phyloP scores from a whole-genome alignment of 2,888 invertebrate genomes.

The Agonum fuliginosum region DNA sequence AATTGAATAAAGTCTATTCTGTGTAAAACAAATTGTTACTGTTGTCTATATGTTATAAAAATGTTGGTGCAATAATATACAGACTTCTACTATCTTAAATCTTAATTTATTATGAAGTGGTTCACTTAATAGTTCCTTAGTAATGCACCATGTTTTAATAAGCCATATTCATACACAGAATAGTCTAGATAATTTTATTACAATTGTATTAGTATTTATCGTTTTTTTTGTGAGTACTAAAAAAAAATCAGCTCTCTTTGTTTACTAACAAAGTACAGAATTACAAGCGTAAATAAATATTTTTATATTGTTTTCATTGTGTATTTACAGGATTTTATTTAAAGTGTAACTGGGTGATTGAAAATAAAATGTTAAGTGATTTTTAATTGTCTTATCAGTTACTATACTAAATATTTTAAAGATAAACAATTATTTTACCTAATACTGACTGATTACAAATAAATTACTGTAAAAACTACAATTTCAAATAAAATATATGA shows the following conservation, averaged over 20 bases:
- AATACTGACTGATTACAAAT: neutral
- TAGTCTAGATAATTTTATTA: constrained; percentile 17
- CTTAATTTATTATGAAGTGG: neutral
- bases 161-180: constrained; percentile 40
- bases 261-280: no score
- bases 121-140: neutral
- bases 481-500: no score
- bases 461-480: no score
- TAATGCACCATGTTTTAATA: no score
- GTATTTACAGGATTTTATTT: constrained; percentile 52
- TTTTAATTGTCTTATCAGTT: constrained; percentile 20
- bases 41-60: constrained; percentile 41
- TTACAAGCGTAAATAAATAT: constrained; percentile 32
- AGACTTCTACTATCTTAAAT: neutral
- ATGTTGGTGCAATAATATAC: constrained; percentile 53
- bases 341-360: constrained; percentile 51
- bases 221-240: neutral
- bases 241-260: neutral
- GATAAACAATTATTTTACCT: no score
- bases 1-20: constrained; percentile 51
- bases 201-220: constrained; percentile 12
- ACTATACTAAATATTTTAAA: neutral
- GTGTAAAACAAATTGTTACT: constrained; percentile 52
- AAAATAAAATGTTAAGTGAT: constrained; percentile 56
- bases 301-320: constrained; percentile 55